Evolutionary conservation across 2,797 vertebrate species (phyloP).

Genomic region (Cynopterus sphinx): DNA sequence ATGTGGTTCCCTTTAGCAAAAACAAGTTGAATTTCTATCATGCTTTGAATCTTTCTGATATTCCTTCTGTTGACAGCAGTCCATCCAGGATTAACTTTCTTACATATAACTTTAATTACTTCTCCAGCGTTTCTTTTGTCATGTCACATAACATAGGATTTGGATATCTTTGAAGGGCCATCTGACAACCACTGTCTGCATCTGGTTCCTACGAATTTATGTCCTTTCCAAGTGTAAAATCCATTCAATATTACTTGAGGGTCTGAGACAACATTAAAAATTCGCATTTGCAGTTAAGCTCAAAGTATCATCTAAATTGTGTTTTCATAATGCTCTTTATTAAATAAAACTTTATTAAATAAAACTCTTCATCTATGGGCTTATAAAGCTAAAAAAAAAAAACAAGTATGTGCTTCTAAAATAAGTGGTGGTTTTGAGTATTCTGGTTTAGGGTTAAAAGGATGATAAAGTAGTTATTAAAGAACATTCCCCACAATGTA

Average conservation of each 20-base stretch:
- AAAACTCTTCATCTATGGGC: not conserved
- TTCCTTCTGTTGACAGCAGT: not conserved
- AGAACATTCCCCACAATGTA: too few species aligned
- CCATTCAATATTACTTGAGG: fast-evolving
- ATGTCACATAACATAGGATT: not conserved
- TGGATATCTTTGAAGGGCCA: not conserved
- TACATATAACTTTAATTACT: not conserved
- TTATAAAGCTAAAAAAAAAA: not conserved
- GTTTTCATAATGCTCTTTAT: not conserved
- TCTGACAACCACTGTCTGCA: not conserved
- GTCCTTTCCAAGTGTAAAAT: not conserved
- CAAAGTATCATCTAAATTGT: not conserved
- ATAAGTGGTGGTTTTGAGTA: not conserved
- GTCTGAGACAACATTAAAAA: not conserved
- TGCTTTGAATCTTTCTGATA: not conserved
- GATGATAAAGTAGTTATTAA: not conserved
- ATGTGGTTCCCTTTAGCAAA: not conserved
- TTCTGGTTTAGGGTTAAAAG: not conserved
- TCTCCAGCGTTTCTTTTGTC: not conserved
- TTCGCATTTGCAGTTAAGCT: not conserved
- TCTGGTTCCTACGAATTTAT: not conserved
- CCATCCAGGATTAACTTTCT: not conserved
- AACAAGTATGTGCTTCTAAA: fast-evolving
- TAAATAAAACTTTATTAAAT: not conserved
- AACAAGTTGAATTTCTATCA: not conserved